These are phyloP conservation scores for Desmodus rotundus DNA, from an alignment of 2,113 vertebrate species.

Conservation along the genomic window DNA sequence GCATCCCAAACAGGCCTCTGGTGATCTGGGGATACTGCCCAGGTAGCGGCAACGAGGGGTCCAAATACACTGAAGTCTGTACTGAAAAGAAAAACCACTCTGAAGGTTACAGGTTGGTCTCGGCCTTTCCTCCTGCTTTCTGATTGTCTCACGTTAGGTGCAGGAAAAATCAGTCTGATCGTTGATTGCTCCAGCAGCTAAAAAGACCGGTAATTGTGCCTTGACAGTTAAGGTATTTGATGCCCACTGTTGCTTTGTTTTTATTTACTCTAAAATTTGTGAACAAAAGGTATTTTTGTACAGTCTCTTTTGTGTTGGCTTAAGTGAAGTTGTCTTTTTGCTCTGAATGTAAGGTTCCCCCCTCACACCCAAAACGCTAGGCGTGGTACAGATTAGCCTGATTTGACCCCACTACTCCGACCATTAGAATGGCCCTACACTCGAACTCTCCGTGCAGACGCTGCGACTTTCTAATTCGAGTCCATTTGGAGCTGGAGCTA, in stretches of 20 bases:
- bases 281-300: background rate
- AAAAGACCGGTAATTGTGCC: background rate
- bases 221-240: background rate
- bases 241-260: background rate
- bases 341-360: background rate
- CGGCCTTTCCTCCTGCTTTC: background rate
- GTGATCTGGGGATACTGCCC: background rate
- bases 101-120: background rate
- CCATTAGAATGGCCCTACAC: background rate
- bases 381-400: background rate
- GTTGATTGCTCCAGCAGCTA: background rate
- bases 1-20: background rate
- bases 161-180: background rate
- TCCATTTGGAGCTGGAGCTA: too few relatives aligned
- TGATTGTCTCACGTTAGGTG: background rate
- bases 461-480: background rate
- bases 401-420: background rate
- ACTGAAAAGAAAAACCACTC: background rate
- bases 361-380: background rate
- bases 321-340: background rate
- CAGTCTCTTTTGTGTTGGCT: background rate
- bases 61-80: background rate
- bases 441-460: background rate
- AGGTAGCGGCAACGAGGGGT: fast-evolving
- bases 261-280: background rate